These are phyloP conservation scores for Diogma glabrata DNA, from an alignment of 2,888 invertebrate species.

Conservation along the genomic window DNA sequence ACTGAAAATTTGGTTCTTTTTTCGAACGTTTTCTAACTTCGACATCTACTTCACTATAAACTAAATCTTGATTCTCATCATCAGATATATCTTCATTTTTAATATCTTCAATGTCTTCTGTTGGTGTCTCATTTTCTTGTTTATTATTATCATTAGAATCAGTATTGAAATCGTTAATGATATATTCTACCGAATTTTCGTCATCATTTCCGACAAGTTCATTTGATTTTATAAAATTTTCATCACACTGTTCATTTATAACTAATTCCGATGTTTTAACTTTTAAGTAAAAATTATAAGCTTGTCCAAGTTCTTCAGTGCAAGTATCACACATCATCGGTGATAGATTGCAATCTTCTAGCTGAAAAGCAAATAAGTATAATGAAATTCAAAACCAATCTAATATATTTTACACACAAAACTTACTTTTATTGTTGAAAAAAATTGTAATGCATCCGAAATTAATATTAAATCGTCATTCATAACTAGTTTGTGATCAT, in stretches of 20 bases:
- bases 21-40: neutral
- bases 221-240: conserved; percentile 3
- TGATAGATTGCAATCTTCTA: neutral
- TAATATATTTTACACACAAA: neutral
- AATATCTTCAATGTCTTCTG: neutral
- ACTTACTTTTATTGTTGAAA: neutral
- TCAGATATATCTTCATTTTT: neutral
- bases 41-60: conserved; percentile 9
- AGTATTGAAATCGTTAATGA: neutral
- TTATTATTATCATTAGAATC: neutral
- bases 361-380: neutral
- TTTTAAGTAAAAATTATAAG: conserved; percentile 8
- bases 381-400: neutral
- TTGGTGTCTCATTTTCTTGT: neutral
- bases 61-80: too few species aligned
- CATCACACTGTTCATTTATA: neutral
- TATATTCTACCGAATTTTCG: conserved; percentile 10
- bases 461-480: neutral
- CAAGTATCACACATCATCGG: conserved; percentile 1
- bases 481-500: neutral
- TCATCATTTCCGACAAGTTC: conserved; percentile 10
- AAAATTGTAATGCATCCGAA: neutral
- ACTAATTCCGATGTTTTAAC: neutral
- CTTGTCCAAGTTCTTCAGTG: conserved; percentile 4
- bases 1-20: conserved; percentile 15